These are phyloP conservation scores for Schizaphis graminum DNA, from an alignment of 2,888 invertebrate species.

Conservation along the genomic window DNA sequence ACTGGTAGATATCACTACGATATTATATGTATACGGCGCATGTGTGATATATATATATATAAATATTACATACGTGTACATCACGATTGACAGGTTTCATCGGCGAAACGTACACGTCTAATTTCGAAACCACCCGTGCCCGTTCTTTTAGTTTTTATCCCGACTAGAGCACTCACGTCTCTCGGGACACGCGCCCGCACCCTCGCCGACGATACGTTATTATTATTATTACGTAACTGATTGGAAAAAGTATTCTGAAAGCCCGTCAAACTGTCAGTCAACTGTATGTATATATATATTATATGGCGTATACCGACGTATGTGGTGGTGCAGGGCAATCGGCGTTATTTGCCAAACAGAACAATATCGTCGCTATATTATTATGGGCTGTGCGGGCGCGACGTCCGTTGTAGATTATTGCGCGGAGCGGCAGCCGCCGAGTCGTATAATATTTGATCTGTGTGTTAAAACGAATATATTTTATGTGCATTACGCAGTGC, in stretches of 20 bases:
- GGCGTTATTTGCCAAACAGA: conserved; percentile 34
- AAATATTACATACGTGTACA: conserved; percentile 10
- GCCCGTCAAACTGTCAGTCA: conserved; percentile 62
- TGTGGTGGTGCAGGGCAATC: not conserved
- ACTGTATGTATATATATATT: not conserved
- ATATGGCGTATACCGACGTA: not conserved
- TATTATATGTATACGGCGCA: not conserved
- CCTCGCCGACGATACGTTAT: conserved; percentile 1
- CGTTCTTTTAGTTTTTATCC: not conserved
- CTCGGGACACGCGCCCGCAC: conserved; percentile 25
- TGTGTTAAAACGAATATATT: not conserved
- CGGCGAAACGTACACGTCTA: conserved; percentile 50
- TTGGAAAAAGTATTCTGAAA: conserved; percentile 62
- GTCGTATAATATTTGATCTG: not conserved
- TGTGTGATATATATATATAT: not conserved
- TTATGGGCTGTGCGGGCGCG: not conserved
- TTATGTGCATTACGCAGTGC: not conserved
- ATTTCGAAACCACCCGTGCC: conserved; percentile 42
- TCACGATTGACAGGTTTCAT: conserved; percentile 61
- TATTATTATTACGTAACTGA: conserved; percentile 65
- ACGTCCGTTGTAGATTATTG: not conserved
- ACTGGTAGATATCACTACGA: not conserved
- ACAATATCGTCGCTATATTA: not conserved
- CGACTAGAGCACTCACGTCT: not conserved
- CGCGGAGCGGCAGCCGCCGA: not conserved